A percentile compares a stretch with the other conserved stretches of the same genome.
Evolutionary conservation across 2,797 vertebrate species (phyloP).

Genomic region (Tapera naevia): DNA sequence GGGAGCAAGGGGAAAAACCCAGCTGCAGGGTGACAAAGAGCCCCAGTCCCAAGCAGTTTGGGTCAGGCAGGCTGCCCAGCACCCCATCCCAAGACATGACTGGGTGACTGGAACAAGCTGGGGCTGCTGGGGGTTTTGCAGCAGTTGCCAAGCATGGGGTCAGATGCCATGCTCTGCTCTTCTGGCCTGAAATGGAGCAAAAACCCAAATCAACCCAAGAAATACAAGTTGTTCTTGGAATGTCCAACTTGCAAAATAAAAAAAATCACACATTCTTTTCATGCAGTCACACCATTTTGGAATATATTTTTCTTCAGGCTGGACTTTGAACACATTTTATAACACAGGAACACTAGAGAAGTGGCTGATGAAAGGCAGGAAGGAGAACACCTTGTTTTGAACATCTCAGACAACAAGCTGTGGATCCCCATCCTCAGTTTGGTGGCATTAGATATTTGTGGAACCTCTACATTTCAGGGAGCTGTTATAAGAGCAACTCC

Average conservation of each 20-base stretch:
- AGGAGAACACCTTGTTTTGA: not conserved
- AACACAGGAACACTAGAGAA: not conserved
- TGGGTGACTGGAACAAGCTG: not conserved
- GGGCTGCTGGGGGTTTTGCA: not conserved
- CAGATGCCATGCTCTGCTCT: not conserved
- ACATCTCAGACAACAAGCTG: not conserved
- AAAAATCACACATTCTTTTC: not conserved
- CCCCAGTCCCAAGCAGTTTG: not conserved
- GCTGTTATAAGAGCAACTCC: not conserved
- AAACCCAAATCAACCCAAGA: not conserved
- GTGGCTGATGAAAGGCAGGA: not conserved
- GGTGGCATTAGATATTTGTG: not conserved
- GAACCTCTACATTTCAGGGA: not conserved
- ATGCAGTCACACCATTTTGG: not conserved
- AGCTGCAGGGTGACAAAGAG: not conserved
- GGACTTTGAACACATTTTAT: not conserved
- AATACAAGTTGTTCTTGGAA: not conserved
- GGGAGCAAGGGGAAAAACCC: not conserved
- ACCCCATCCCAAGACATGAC: rapidly evolving
- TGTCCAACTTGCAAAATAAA: not conserved
- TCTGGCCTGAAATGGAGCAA: not conserved
- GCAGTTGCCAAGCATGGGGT: not conserved
- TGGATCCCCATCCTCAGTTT: not conserved
- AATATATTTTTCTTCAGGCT: not conserved
- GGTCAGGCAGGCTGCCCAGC: not conserved